Base-by-base conservation (phyloP, 2,797 vertebrate species). In the Neomorphus geoffroyi region DNA sequence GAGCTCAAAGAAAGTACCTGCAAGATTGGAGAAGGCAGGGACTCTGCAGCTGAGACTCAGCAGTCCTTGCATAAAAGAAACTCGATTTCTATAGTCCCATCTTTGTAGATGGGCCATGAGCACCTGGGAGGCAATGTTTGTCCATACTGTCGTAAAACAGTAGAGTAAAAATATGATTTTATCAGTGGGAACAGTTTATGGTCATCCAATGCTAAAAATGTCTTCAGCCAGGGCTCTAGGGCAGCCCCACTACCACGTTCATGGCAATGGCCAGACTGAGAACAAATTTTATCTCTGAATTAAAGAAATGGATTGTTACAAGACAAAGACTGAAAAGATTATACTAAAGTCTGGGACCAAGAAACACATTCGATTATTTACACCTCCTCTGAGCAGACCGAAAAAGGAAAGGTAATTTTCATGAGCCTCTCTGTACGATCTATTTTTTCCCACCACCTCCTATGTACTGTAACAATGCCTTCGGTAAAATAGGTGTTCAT, bases 401-500 rank as follows among this genome's bases (percentile, higher is more conserved):
- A 93, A 93, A 90, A 91, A 89, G 91, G 82, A 83, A 82, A 90
- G 39, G 2, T 8, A 23, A 65, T 69, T 92, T 94, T 80, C 78
- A 69, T 3, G 12, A 73, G 24, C 69, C 22, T 67, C 91, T 86
- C 86, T 82, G 58, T 26, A 69, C 0, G 0, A 37, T 66, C 94
- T 96, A 86, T 96, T 96, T 96, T 96, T 61, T 86, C 72, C 54
- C 65, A 58, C 87, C 66, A 1, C 91, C 91, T 88, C 82, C 66
- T 84, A 16, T 75, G 81, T 65, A 62, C 80, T 24, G 33, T 77
- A 93, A 96, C 92, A 96, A 96, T 95, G 71, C 74, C n/a, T 93
- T 94, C 81, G 78, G 74, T 87, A 53, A 90, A 94, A 90, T 77
- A 86, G 73, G 66, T 84, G 90, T 93, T 96, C 85, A 95, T 93